A percentile compares a stretch with the other conserved stretches of the same genome.
Evolutionary conservation across 1,140 invertebrate species (phyloP).

Genomic region (Drosophila equinoxialis): DNA sequence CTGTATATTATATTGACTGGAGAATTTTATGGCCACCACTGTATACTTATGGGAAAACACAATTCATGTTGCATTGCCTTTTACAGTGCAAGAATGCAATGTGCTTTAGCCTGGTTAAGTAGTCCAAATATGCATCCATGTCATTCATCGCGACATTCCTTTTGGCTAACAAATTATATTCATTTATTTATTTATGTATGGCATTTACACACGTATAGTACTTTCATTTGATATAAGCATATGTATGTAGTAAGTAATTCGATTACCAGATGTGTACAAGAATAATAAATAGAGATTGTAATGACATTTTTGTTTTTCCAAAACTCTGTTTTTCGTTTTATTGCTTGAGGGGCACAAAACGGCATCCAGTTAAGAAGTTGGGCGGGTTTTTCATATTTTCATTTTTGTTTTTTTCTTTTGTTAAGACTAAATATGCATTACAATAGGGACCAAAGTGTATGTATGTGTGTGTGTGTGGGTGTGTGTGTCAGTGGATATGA

Average conservation of each 20-base stretch:
- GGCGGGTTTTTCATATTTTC: slow-evolving; percentile 25
- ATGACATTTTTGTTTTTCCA: slow-evolving; percentile 48
- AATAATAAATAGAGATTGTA: slow-evolving; percentile 31
- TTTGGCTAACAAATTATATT: slow-evolving; percentile 8
- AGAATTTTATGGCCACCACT: slow-evolving; percentile 20
- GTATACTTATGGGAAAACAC: not conserved
- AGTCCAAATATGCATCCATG: not conserved
- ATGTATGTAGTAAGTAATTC: no score
- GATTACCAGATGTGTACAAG: not conserved
- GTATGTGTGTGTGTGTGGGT: not conserved
- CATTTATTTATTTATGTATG: slow-evolving; percentile 12
- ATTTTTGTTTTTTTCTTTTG: slow-evolving; percentile 38
- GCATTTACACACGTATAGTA: slow-evolving; percentile 2
- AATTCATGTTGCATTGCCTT: slow-evolving; percentile 17
- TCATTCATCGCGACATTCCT: not conserved
- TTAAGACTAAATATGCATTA: slow-evolving; percentile 42
- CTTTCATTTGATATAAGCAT: not conserved
- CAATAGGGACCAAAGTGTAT: slow-evolving; percentile 25
- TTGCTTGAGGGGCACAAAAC: slow-evolving; percentile 42
- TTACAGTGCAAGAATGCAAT: not conserved
- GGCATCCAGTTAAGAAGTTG: slow-evolving; percentile 38
- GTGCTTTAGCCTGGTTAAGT: not conserved
- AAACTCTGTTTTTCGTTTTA: slow-evolving; percentile 49
- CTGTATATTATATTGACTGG: no score
- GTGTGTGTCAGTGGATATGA: no score